phyloP scores from a whole-genome alignment of 2,113 vertebrate genomes.

The Glaucomys volans region DNA sequence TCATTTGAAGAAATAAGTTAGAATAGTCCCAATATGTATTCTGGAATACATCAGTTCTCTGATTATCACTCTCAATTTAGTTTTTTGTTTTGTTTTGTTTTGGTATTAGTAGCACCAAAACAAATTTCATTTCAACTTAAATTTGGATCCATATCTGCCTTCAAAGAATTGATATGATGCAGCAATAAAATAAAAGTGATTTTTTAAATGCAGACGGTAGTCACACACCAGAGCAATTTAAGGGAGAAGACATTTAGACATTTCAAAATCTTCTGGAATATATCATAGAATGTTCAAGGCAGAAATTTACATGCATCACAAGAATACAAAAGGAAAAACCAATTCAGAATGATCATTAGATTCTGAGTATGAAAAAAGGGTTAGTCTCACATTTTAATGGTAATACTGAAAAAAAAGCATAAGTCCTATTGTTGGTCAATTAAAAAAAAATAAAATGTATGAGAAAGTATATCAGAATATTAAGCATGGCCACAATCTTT shows the following conservation, averaged over 20 bases:
- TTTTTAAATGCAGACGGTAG: conserved; percentile 17
- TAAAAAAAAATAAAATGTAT: not conserved
- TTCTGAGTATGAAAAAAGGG: not conserved
- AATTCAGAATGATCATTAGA: conserved; percentile 18
- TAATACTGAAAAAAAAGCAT: not conserved
- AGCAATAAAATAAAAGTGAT: not conserved
- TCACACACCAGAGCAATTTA: not conserved
- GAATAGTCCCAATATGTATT: not conserved
- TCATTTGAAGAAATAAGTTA: conserved; percentile 8
- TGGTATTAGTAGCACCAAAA: not conserved
- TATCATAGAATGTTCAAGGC: not conserved
- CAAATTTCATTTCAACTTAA: conserved; percentile 30
- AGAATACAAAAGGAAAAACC: not conserved
- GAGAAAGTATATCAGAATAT: not conserved
- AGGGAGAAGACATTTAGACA: conserved; percentile 2
- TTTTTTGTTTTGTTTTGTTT: no score
- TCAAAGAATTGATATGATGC: not conserved
- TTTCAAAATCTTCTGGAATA: conserved; percentile 12
- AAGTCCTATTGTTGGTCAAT: not conserved
- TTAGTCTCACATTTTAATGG: not conserved
- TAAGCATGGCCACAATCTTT: not conserved
- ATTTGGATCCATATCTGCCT: not conserved
- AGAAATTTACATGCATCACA: not conserved
- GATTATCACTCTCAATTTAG: not conserved
- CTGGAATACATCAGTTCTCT: not conserved